These are phyloP conservation scores for Corticium candelabrum DNA, from an alignment of 37 sponge, comb jelly and placozoan species.

Conservation along the genomic window DNA sequence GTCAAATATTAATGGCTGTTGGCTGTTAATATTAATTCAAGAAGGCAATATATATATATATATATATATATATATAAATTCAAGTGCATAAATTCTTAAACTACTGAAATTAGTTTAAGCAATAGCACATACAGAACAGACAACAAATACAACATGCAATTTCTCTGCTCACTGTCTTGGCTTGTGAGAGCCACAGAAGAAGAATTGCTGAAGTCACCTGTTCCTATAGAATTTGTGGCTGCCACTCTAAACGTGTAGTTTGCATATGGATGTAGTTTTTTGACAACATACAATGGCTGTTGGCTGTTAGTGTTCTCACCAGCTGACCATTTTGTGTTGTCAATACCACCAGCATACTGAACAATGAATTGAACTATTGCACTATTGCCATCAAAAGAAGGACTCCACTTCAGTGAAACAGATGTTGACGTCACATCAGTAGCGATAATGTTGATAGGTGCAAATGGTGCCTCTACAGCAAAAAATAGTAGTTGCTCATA, in stretches of 20 bases:
- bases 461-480: not conserved
- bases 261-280: not conserved
- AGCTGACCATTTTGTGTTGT: not conserved
- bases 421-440: not conserved
- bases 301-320: not conserved
- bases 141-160: slow-evolving; percentile 27
- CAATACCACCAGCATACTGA: not conserved
- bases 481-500: too few relatives aligned
- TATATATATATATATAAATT: too few relatives aligned
- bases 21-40: too few relatives aligned
- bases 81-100: too few relatives aligned
- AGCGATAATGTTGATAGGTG: not conserved
- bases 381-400: not conserved
- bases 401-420: not conserved
- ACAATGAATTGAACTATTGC: not conserved
- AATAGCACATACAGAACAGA: too few relatives aligned
- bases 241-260: not conserved
- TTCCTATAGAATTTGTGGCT: not conserved
- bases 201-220: not conserved
- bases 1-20: too few relatives aligned
- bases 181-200: slow-evolving; percentile 14
- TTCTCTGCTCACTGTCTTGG: slow-evolving; percentile 51
- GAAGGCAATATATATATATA: too few relatives aligned
- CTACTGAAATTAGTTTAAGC: too few relatives aligned
- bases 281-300: too few relatives aligned